phyloP scores from a whole-genome alignment of 2,113 vertebrate genomes.

The Larimichthys crocea region DNA sequence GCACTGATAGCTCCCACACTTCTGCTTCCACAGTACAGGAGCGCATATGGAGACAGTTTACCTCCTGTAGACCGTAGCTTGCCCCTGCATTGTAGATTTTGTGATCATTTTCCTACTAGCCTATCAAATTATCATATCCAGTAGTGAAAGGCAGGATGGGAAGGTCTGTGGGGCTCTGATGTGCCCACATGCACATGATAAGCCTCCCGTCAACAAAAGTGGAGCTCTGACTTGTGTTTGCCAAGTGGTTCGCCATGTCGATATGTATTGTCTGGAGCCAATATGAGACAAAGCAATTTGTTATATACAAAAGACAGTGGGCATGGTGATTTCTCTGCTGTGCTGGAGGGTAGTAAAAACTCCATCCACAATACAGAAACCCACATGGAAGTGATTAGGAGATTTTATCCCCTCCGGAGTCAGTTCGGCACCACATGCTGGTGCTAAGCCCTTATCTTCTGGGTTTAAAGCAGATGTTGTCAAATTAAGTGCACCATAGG shows the following conservation, averaged over 20 bases:
- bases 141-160: not conserved
- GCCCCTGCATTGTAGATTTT: constrained; percentile 8
- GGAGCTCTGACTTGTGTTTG: not conserved
- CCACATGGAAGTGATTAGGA: constrained; percentile 64
- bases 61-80: constrained; percentile 4
- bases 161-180: too few species aligned
- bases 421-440: constrained; percentile 40
- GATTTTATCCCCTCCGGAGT: constrained; percentile 15
- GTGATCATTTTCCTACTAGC: not conserved
- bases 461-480: constrained; percentile 36
- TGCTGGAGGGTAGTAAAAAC: constrained; percentile 31
- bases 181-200: not conserved
- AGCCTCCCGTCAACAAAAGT: constrained; percentile 10
- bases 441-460: constrained; percentile 35
- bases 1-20: not conserved
- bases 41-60: constrained; percentile 44
- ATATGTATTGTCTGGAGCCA: constrained; percentile 28
- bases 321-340: constrained; percentile 20
- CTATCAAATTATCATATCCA: constrained; percentile 1
- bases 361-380: constrained; percentile 19
- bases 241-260: constrained; percentile 24
- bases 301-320: constrained; percentile 29
- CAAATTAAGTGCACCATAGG: constrained; percentile 11
- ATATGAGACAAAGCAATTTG: constrained; percentile 12
- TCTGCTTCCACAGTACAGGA: constrained; percentile 9